Evolutionary conservation across 2,888 invertebrate genomes (phyloP), one percentile per base, ranked within the genome.

Genomic region (Carcina quercana): DNA sequence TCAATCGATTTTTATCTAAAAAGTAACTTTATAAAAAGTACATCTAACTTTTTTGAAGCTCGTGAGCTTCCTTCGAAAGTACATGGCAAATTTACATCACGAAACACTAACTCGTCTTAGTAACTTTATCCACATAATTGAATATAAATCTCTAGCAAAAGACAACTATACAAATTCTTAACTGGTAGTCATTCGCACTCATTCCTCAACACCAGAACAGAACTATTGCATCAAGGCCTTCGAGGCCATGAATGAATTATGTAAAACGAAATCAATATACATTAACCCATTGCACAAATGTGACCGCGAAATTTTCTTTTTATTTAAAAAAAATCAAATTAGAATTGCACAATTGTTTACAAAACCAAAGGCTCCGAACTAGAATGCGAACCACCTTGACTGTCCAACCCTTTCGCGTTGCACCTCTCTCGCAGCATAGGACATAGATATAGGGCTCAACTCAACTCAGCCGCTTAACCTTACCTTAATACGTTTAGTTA

Each of bases 401-500:
- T 47, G 50, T 49, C 56, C 53, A 62, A 67, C 68, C 71, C 65
- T 62, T 64, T 63, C 41, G 26, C 55, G 61, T 59, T 58, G 59
- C 66, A 53, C 53, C 52, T 50, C 45, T 43, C 53, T 45, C 47
- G 51, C 50, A 54, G 57, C 59, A 53, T 50, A 49, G 51, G 50
- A 50, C 45, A 51, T 47, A 59, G 59, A 53, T 33, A 47, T 54
- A 61, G 53, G 49, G 53, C 68, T 62, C 50, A 11, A 11, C 56
- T 50, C 45, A 69, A 73, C 49, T 69, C 43, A 42, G 66, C 42
- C 50, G 62, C 30, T 29, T 62, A 55, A 33, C 40, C 73, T 76
- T 66, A 80, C 80, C 79, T 72, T 66, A 57, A 67, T 47, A 61
- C 50, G 61, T 51, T 55, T 44, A 40, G 59, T 58, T 63, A 72